Conservation (phyloP, 2,113 vertebrate species). For the Spheniscus mendiculus region DNA sequence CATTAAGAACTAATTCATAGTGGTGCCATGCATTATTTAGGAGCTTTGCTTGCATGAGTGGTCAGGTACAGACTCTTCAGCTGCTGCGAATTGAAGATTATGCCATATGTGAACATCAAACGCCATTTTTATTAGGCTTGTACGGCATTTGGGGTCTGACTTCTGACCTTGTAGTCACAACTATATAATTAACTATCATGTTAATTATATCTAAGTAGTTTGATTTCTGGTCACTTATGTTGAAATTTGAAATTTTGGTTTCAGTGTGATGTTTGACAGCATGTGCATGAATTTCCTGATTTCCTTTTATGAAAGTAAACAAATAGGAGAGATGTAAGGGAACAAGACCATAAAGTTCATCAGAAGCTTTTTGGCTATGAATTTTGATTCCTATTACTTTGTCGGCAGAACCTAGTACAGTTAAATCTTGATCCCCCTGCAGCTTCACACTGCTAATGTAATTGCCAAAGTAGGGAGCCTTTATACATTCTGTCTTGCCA, state of each 20-base stretch:
- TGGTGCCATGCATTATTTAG: background rate
- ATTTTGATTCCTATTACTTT: background rate
- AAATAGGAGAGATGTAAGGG: background rate
- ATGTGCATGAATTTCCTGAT: background rate
- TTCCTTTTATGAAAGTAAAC: background rate
- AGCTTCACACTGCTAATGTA: background rate
- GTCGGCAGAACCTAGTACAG: background rate
- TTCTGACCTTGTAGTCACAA: background rate
- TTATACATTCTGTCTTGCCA: background rate
- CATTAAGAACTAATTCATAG: background rate
- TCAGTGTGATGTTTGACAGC: background rate
- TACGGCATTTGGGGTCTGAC: background rate
- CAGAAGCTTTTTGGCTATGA: background rate
- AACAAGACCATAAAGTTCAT: background rate
- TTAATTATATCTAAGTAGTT: background rate
- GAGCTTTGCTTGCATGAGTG: background rate
- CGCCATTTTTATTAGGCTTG: background rate
- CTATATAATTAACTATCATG: background rate
- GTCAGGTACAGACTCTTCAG: background rate
- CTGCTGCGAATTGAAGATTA: background rate
- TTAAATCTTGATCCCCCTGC: background rate
- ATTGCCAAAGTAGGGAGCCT: background rate
- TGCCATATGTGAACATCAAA: background rate
- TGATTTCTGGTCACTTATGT: accelerated
- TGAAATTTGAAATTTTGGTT: background rate